Evolutionary conservation across 2,888 invertebrate genomes (phyloP), one percentile per base, ranked within the genome.

Genomic region (Disparrhopalites patrizii): DNA sequence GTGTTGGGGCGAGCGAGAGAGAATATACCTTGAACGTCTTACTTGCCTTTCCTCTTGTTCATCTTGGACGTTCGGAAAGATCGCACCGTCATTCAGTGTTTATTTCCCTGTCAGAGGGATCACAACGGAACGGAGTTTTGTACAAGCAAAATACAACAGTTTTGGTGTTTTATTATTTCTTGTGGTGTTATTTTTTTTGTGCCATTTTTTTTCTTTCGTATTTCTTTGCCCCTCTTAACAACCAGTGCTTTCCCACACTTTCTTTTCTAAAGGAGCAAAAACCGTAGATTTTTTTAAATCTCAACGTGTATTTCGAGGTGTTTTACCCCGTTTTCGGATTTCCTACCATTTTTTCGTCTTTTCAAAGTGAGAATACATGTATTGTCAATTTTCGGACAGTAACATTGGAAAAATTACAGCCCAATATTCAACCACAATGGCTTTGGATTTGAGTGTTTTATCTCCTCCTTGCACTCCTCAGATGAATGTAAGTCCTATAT

Each of bases 401-500:
- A 31, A 20, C n/a, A 43, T 36, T 25, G 25, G 25, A 51, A 30
- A 27, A 27, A n/a, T 15, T 3, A 20, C 7, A 28, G 4, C 25
- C 15, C 28, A 52, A 28, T 20, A 5, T 7, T 23, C 20, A 36
- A 8, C 27, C 13, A 68, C 50, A 51, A 74, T 74, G 74, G 74
- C 74, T 55, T 67, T 72, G 69, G 68, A 73, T 67, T 68, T 71
- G 66, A 65, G 70, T 54, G 78, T 83, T 76, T 85, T 86, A 76
- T 87, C 88, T 76, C 88, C 88, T 76, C 88, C 88, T 70, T 85
- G 85, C 76, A 87, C 87, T 76, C 88, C 88, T 72, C 87, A 88
- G 77, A 54, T 60, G 40, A 43, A 54, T 20, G 67, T 65, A 65
- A 65, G 65, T 64, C 20, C 8, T n/a, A n/a, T n/a, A n/a, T n/a